Evolutionary conservation across 37 sponge, comb jelly and placozoan genomes (phyloP).

Genomic region (Trichoplax adhaerens): DNA sequence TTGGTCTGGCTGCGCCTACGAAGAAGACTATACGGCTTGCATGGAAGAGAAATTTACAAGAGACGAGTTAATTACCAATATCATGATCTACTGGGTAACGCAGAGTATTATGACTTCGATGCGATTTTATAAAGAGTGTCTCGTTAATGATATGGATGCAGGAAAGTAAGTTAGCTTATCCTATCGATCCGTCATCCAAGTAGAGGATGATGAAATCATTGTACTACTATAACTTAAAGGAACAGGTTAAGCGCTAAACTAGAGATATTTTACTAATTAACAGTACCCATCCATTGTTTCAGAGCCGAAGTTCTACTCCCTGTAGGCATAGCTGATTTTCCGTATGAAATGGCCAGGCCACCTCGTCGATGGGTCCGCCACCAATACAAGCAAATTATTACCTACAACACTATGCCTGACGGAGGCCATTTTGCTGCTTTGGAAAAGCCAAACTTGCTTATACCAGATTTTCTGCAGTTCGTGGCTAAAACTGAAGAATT

Average conservation of each 20-base stretch:
- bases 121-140: conserved; percentile 7
- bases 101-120: background rate
- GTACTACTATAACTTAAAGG: no score
- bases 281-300: no score
- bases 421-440: conserved; percentile 8
- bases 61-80: conserved; percentile 3
- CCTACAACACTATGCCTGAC: background rate
- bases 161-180: no score
- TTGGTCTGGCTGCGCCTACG: background rate
- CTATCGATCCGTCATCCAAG: no score
- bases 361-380: no score
- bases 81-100: conserved; percentile 6
- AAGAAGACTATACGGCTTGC: background rate
- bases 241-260: no score
- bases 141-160: background rate
- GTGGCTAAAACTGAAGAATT: no score
- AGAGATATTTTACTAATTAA: no score
- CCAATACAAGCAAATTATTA: background rate
- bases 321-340: no score
- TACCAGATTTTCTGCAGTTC: background rate
- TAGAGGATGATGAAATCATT: no score
- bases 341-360: no score
- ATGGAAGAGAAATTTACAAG: background rate
- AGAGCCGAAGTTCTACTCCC: no score
- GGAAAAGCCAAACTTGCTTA: conserved; percentile 6